Evolutionary conservation across 2,797 vertebrate genomes (phyloP), one percentile per base, ranked within the genome.

Genomic region (Lateolabrax maculatus): DNA sequence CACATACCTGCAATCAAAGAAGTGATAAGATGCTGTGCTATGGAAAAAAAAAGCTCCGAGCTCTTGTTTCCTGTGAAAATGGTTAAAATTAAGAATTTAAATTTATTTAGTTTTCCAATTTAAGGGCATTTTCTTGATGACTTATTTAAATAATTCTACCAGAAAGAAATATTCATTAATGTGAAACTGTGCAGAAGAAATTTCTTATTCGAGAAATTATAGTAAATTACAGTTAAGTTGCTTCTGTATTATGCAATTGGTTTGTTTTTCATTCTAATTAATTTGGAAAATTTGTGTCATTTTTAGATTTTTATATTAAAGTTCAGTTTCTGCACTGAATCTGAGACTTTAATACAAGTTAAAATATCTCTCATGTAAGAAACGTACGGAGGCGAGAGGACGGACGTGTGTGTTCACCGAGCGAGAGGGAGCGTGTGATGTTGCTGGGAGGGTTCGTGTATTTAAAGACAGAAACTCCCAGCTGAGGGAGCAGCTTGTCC

Each of bases 401-500:
- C 29, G 10, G 12, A 18, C 19, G 46, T 67, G 37, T 51, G 63
- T 65, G 58, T 44, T 44, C 27, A 13, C 36, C 43, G 11, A 25
- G 21, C 16, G 63, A 27, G 29, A 29, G 44, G 43, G 3, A 13
- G 43, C 62, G 64, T 48, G 36, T 55, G 49, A 49, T 49, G 57
- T 31, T 56, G 65, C 52, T 60, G 61, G 13, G 64, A 51, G 61
- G 52, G 70, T 58, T 15, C 73, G 44, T 80, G 44, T 60, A 5
- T 74, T 69, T 61, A 10, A 79, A 55, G 64, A 53, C 31, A 29
- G 31, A 63, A 29, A 84, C 49, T 77, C 63, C 70, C 64, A 81
- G 62, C 41, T 74, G 52, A 56, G 57, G 51, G 34, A 72, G 43
- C 21, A 63, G 55, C n/a, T n/a, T 34, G 39, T 60, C 48, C 41